These are phyloP conservation scores for Odontamblyopus rebecca DNA, from an alignment of 2,797 vertebrate species.

Conservation along the genomic window DNA sequence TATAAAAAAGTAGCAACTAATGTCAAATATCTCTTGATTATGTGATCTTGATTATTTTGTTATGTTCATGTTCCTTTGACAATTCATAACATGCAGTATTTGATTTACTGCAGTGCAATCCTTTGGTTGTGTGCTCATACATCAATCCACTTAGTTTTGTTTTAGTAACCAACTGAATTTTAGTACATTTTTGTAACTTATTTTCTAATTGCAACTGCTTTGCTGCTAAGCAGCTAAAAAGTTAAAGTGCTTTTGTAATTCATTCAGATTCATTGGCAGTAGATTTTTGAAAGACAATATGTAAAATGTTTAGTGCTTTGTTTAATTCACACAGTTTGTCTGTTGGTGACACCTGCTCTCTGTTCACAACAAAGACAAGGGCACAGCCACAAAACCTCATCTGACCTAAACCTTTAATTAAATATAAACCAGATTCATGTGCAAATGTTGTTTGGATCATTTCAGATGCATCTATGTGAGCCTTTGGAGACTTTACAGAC, in stretches of 20 bases:
- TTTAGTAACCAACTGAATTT: not conserved
- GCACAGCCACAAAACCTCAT: constrained; percentile 6
- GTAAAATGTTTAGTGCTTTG: constrained; percentile 21
- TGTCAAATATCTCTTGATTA: not conserved
- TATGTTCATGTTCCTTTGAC: not conserved
- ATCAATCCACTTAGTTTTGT: not conserved
- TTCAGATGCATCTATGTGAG: constrained; percentile 16
- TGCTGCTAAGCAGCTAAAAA: constrained; percentile 15
- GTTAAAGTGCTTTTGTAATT: constrained; percentile 64
- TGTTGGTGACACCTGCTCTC: constrained; percentile 13
- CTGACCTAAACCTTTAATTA: constrained; percentile 14
- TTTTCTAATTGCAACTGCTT: not conserved
- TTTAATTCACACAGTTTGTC: constrained; percentile 1
- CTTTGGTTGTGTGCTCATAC: constrained; percentile 7
- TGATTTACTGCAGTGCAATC: not conserved
- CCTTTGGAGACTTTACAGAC: constrained; percentile 22
- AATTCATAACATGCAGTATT: not conserved
- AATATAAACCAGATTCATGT: constrained; percentile 12
- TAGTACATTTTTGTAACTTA: not conserved
- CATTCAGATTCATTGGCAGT: constrained; percentile 42
- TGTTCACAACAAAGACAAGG: constrained; percentile 11
- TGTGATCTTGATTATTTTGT: not conserved
- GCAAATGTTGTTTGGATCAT: constrained; percentile 2
- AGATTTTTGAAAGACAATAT: constrained; percentile 15
- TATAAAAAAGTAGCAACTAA: not conserved